Percentiles rank a stretch among this genome's conserved stretches.
phyloP scores from a whole-genome alignment of 30 jellyfish, hydroid and myxozoan genomes.

The Sanderia malayensis region DNA sequence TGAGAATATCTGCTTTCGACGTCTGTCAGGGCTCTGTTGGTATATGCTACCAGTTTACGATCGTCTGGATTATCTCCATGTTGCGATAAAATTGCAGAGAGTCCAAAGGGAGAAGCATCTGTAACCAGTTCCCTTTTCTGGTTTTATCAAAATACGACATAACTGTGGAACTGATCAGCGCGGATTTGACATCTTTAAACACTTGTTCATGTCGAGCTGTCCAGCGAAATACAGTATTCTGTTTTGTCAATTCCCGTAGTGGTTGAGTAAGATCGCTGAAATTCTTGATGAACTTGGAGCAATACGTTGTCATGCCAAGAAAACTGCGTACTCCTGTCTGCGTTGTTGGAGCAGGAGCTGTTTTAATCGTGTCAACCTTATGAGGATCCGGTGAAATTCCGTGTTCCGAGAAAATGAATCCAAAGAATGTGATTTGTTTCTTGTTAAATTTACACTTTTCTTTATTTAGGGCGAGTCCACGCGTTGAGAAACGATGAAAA shows the following conservation, averaged over 20 bases:
- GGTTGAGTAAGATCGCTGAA: conserved; percentile 1
- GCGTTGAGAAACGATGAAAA: background rate
- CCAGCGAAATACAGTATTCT: background rate
- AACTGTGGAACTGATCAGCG: conserved; percentile 12
- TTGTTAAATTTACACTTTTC: background rate
- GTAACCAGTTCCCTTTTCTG: background rate
- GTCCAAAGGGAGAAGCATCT: conserved; percentile 39
- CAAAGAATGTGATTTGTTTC: background rate
- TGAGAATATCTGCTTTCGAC: conserved; percentile 30
- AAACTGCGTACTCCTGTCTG: background rate
- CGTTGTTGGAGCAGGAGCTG: conserved; percentile 6
- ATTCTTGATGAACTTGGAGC: background rate
- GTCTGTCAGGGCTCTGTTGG: conserved; percentile 40
- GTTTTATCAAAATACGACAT: conserved; percentile 11
- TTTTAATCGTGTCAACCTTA: conserved; percentile 15
- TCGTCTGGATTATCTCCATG: background rate
- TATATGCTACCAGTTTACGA: conserved; percentile 33
- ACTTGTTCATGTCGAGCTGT: background rate
- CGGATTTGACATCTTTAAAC: background rate
- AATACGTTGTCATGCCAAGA: conserved; percentile 4
- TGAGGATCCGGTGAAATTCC: conserved; percentile 15
- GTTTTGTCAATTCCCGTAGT: background rate
- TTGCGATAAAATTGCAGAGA: conserved; percentile 32
- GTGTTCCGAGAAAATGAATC: background rate
- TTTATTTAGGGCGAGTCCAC: background rate